Percentiles rank a stretch among this genome's conserved stretches.
phyloP scores from a whole-genome alignment of 2,113 vertebrate species.

The Dromaius novaehollandiae region DNA sequence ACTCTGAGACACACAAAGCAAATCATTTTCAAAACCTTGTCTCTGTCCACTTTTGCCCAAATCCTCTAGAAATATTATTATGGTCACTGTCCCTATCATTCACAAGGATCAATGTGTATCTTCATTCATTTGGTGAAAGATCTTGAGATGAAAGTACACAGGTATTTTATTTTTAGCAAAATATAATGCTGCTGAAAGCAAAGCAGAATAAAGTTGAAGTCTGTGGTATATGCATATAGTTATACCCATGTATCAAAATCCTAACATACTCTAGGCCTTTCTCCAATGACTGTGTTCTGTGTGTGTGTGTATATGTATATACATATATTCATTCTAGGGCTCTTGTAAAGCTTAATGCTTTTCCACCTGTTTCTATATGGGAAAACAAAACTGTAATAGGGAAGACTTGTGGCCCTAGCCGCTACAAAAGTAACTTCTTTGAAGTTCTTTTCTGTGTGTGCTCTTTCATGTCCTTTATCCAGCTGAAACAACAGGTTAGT shows the following conservation, averaged over 20 bases:
- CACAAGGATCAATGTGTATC: not conserved
- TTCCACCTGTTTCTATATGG: not conserved
- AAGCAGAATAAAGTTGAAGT: not conserved
- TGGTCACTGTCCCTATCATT: not conserved
- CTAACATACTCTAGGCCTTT: not conserved
- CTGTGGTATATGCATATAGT: not conserved
- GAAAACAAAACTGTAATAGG: not conserved
- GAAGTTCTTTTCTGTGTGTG: not conserved
- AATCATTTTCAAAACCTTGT: not conserved
- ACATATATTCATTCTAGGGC: not conserved
- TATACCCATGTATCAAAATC: not conserved
- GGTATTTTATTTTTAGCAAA: not conserved
- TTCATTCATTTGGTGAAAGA: not conserved
- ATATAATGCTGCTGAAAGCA: not conserved
- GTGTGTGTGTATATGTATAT: not conserved
- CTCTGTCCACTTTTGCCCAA: not conserved
- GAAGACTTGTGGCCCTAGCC: too few species aligned
- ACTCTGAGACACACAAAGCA: not conserved
- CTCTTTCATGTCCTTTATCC: not conserved
- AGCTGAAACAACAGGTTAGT: not conserved
- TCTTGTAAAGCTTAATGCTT: not conserved
- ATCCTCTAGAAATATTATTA: not conserved
- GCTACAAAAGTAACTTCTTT: not conserved
- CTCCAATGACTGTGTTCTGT: not conserved
- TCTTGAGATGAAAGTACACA: not conserved